Evolutionary conservation across 2,797 vertebrate species (phyloP), one percentile per base, ranked within the genome.

Genomic region (Alectoris magna): DNA sequence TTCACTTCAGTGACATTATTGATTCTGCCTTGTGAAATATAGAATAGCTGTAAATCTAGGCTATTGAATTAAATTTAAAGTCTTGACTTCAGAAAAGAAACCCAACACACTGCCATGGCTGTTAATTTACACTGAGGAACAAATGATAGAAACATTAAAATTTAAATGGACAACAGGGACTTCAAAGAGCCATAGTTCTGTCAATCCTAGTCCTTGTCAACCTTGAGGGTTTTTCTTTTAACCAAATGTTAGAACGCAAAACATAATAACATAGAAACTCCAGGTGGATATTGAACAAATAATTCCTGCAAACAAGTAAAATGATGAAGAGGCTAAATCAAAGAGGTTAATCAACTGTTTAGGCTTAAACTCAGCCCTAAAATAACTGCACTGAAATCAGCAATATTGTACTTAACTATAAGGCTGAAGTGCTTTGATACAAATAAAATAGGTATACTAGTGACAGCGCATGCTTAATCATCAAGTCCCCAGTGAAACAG

Each of bases 11-110:
- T 98, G 98, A 98, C 98, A 98, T 98, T 99, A 99, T 99, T 99
- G 99, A 99, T 99, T 99, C 99, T 98, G 98, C 98, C 98, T 98
- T 98, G 99, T 99, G 99, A 99, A 99, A 99, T 99, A 99, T 98
- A 98, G 99, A 99, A 99, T 98, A 98, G 98, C 98, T 98, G 98
- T 99, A 99, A 99, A 99, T 99, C 99, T 98, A 97, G 95, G 98
- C 98, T 98, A 99, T 99, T 99, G 99, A 99, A 98, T 98, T 97
- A 98, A 99, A 99, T 99, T 98, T 98, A 99, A 99, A 98, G 98
- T 98, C 98, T 98, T 97, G 98, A 99, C 98, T 99, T 98, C 98
- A 94, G 98, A 99, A 99, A 98, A 98, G 99, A 99, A 99, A 99
- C 98, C 98, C 98, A 99, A 99, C 98, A 98, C 98, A 98, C 97